Conservation (phyloP, 2,888 invertebrate genomes). For the Dolichopus griseipennis region DNA sequence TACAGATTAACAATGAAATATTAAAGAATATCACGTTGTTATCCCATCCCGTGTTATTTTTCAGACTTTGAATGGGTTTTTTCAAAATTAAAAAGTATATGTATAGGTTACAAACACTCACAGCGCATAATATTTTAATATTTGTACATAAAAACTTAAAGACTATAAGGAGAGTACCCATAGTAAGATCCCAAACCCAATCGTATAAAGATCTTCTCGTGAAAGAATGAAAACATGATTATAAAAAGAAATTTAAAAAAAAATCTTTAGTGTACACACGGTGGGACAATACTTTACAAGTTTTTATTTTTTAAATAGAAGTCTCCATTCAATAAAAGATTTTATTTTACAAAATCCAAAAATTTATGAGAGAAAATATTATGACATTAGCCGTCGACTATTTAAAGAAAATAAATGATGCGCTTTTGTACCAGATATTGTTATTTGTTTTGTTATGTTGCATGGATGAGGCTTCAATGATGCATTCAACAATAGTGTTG, state of each 20-base stretch:
- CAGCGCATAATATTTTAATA: not conserved
- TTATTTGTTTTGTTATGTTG: no score
- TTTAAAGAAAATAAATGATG: not conserved
- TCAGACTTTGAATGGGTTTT: no score
- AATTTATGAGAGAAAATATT: constrained; percentile 5
- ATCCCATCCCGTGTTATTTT: no score
- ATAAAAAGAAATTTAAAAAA: not conserved
- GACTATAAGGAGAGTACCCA: no score
- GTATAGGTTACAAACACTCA: not conserved
- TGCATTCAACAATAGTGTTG: no score
- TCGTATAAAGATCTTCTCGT: no score
- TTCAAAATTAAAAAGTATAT: not conserved
- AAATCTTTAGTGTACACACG: not conserved
- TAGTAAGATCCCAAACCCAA: no score
- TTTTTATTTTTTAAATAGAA: not conserved
- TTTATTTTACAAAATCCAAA: not conserved
- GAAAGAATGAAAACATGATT: no score
- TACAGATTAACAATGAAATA: not conserved
- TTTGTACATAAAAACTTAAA: no score
- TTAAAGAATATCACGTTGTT: not conserved
- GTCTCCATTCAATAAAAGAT: not conserved
- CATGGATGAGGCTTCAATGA: no score
- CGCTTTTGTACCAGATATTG: not conserved
- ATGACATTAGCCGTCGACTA: not conserved
- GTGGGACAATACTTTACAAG: not conserved